A percentile compares a stretch with the other conserved stretches of the same genome.
Conservation (phyloP, 2,797 vertebrate genomes). For the Acestrorhynchus altus region DNA sequence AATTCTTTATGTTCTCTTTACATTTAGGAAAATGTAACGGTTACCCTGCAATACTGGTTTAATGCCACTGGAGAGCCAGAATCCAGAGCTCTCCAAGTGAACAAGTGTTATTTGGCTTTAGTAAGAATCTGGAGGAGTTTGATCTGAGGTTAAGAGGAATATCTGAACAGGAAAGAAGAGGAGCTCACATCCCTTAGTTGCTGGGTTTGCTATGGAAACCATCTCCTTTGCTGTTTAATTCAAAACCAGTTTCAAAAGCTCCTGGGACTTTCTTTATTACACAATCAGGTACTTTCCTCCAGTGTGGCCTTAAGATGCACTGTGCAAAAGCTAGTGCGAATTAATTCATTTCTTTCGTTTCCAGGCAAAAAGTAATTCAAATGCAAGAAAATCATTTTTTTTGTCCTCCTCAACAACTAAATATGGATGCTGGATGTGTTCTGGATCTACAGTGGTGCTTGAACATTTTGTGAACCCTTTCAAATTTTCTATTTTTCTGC, state of each 20-base stretch:
- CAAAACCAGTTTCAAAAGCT: conserved; percentile 14
- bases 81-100: conserved; percentile 63
- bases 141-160: conserved; percentile 69
- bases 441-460: too few relatives aligned
- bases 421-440: too few relatives aligned
- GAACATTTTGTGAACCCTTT: too few relatives aligned
- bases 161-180: conserved; percentile 31
- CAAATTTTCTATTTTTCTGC: too few relatives aligned
- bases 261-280: neutral
- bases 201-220: neutral
- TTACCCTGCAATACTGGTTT: neutral
- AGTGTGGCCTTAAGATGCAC: conserved; percentile 11
- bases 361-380: too few relatives aligned
- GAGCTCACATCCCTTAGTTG: neutral
- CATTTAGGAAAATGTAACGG: neutral
- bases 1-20: neutral
- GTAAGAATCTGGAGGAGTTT: conserved; percentile 60
- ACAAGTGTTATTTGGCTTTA: conserved; percentile 74
- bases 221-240: neutral
- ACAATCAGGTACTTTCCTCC: neutral
- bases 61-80: neutral
- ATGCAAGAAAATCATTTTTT: too few relatives aligned
- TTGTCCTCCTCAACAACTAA: too few relatives aligned
- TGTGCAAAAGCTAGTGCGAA: neutral
- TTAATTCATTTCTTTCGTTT: too few relatives aligned